Evolutionary conservation across 1,140 invertebrate species (phyloP).

Genomic region (Drosophila lini): DNA sequence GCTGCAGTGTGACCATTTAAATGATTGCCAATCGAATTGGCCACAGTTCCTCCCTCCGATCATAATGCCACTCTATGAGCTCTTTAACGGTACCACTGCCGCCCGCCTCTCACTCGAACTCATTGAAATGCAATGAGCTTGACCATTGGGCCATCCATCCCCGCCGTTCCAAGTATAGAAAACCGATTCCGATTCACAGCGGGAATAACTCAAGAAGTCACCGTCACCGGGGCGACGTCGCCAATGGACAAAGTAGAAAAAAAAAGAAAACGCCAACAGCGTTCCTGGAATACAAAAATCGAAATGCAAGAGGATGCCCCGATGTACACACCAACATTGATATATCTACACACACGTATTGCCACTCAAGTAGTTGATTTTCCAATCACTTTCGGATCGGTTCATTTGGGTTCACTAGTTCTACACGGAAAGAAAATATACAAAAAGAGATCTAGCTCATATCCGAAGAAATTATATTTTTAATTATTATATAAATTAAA

Average conservation of each 20-base stretch:
- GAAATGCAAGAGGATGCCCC: constrained; percentile 35
- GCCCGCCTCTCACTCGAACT: constrained; percentile 13
- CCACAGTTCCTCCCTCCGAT: constrained; percentile 11
- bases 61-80: constrained; percentile 33
- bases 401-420: constrained; percentile 16
- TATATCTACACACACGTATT: not conserved
- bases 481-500: not conserved
- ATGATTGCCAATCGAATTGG: constrained; percentile 34
- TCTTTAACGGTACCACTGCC: constrained; percentile 25
- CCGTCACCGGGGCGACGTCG: not conserved
- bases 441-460: not conserved
- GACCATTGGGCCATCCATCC: not conserved
- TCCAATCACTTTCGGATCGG: constrained; percentile 37
- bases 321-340: not conserved
- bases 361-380: constrained; percentile 15
- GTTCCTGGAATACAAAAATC: constrained; percentile 44
- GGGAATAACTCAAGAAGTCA: constrained; percentile 28
- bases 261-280: constrained; percentile 8
- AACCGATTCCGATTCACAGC: constrained; percentile 45
- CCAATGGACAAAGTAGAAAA: constrained; percentile 5
- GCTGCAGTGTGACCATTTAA: constrained; percentile 13
- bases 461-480: not conserved
- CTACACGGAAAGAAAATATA: constrained; percentile 10
- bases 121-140: constrained; percentile 46
- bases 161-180: constrained; percentile 40